phyloP scores from a whole-genome alignment of 2,888 invertebrate genomes.

The Heliothis peltigera region DNA sequence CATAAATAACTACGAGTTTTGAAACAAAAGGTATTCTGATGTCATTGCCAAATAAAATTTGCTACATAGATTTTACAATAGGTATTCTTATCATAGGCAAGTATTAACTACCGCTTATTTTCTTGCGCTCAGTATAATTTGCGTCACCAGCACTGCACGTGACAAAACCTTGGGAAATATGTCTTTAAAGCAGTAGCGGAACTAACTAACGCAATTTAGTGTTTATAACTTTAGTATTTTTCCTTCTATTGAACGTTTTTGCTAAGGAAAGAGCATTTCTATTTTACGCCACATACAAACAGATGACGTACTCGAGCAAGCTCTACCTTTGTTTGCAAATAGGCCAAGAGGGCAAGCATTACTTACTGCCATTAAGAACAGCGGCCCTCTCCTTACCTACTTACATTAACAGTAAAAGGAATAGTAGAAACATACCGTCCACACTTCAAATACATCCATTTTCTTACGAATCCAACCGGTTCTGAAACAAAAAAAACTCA shows the following conservation, averaged over 20 bases:
- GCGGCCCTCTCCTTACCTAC: slow-evolving; percentile 36
- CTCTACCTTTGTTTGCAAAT: slow-evolving; percentile 55
- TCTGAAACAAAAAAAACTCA: slow-evolving; percentile 70
- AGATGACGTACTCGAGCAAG: slow-evolving; percentile 8
- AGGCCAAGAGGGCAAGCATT: slow-evolving; percentile 50
- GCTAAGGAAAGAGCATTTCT: slow-evolving; percentile 1
- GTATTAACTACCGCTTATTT: too few species aligned
- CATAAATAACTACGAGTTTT: slow-evolving; percentile 11
- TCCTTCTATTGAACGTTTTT: not conserved
- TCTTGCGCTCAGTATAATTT: slow-evolving; percentile 1
- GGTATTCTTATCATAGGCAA: not conserved
- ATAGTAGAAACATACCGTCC: slow-evolving; percentile 61
- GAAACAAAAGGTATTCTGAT: slow-evolving; percentile 24
- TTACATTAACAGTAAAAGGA: slow-evolving; percentile 48
- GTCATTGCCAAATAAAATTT: slow-evolving; percentile 6
- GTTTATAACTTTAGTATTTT: not conserved
- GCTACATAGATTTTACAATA: slow-evolving; percentile 1
- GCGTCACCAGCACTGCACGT: not conserved
- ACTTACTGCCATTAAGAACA: slow-evolving; percentile 49
- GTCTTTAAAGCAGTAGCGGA: not conserved
- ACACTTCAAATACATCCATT: slow-evolving; percentile 59
- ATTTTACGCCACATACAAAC: slow-evolving; percentile 20
- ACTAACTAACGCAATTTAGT: not conserved
- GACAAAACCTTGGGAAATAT: too few species aligned
- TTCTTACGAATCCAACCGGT: slow-evolving; percentile 57